Conservation (phyloP, 2,113 vertebrate genomes). For the Plotosus lineatus region DNA sequence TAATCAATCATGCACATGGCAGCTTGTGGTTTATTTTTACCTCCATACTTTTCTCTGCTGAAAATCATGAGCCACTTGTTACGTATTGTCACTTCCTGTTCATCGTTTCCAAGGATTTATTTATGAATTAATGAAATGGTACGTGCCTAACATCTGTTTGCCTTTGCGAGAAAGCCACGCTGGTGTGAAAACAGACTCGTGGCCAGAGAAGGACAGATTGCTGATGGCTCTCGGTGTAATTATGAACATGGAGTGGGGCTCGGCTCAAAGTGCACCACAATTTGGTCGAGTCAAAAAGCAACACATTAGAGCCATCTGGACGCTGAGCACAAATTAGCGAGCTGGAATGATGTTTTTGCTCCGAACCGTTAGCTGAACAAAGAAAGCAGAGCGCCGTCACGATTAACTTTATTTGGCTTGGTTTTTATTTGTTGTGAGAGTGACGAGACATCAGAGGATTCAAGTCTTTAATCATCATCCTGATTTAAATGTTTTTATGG, state of each 20-base stretch:
- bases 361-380: constrained; percentile 26
- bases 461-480: not conserved
- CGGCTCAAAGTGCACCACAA: not conserved
- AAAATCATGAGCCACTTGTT: not conserved
- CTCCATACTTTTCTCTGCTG: not conserved
- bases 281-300: constrained; percentile 36
- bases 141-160: constrained; percentile 34
- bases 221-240: constrained; percentile 25
- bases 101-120: constrained; percentile 19
- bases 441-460: not conserved
- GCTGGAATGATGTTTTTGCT: constrained; percentile 8
- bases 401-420: not conserved
- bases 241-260: constrained; percentile 27
- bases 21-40: not conserved
- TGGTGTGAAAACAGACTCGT: constrained; percentile 13
- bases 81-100: not conserved
- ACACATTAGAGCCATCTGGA: constrained; percentile 43
- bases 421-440: not conserved
- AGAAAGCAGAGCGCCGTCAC: not conserved
- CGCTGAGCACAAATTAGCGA: not conserved
- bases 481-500: not conserved
- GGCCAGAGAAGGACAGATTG: constrained; percentile 13
- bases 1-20: not conserved
- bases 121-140: constrained; percentile 25
- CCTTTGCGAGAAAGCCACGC: not conserved